Evolutionary conservation across 2,113 vertebrate genomes (phyloP).

Genomic region (Vireo altiloquus): DNA sequence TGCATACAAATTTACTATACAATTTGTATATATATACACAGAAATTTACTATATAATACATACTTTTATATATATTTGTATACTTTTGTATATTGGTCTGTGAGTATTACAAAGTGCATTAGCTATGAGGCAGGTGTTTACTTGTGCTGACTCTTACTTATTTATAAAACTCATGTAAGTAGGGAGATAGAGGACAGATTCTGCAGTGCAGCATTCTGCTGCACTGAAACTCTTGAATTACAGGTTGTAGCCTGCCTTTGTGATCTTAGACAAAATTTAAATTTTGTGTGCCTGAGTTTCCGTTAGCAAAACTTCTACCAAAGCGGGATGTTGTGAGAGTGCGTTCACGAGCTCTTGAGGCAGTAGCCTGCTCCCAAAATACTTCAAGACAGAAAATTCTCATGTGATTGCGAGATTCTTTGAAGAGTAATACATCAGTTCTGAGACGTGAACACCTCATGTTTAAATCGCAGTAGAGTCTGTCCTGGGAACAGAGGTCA

Average conservation of each 20-base stretch:
- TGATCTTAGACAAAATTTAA: background rate
- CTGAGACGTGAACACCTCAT: background rate
- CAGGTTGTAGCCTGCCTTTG: background rate
- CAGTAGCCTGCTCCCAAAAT: background rate
- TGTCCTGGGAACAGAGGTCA: background rate
- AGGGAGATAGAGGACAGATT: background rate
- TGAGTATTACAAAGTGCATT: background rate
- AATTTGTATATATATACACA: too few species aligned
- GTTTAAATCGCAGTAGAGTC: background rate
- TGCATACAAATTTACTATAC: too few species aligned
- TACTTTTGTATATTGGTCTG: background rate
- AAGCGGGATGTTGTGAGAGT: background rate
- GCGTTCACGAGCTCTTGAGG: background rate
- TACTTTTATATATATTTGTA: background rate
- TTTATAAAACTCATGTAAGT: background rate
- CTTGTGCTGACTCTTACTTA: background rate
- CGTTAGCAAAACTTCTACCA: background rate
- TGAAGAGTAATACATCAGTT: background rate
- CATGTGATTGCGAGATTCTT: background rate
- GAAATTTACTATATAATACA: background rate
- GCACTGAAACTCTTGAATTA: background rate
- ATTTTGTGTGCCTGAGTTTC: background rate
- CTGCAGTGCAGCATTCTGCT: background rate
- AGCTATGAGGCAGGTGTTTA: background rate
- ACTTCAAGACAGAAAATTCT: background rate